Evolutionary conservation across 2,888 invertebrate species (phyloP).

Genomic region (Phengaris arion): DNA sequence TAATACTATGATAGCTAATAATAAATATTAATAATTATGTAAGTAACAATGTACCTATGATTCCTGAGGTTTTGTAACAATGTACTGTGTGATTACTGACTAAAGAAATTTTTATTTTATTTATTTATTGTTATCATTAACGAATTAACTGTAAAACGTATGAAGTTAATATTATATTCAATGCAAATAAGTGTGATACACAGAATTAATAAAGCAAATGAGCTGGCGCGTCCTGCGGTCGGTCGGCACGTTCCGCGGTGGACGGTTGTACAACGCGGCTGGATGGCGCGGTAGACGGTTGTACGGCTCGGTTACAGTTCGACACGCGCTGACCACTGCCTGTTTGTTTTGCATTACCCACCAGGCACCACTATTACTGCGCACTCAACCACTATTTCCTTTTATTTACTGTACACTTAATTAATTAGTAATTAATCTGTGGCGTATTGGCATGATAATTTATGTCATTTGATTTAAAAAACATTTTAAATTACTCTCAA

Average conservation of each 20-base stretch:
- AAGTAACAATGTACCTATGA: too few species aligned
- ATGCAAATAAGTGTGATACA: conserved; percentile 22
- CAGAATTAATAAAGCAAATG: conserved; percentile 23
- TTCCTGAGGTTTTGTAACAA: too few species aligned
- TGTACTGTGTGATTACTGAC: too few species aligned
- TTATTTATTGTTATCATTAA: not conserved
- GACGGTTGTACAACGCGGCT: not conserved
- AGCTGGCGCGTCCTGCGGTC: conserved; percentile 22
- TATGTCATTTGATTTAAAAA: not conserved
- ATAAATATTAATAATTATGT: too few species aligned
- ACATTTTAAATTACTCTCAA: too few species aligned
- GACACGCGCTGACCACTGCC: conserved; percentile 1
- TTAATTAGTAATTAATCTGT: conserved; percentile 16
- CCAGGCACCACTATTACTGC: conserved; percentile 14
- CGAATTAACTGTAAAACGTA: not conserved
- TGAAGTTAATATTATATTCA: conserved; percentile 17
- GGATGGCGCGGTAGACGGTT: not conserved
- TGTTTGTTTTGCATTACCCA: conserved; percentile 23
- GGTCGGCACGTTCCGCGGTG: conserved; percentile 27
- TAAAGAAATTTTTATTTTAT: too few species aligned
- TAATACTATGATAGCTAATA: too few species aligned
- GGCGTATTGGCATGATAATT: not conserved
- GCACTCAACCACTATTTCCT: not conserved
- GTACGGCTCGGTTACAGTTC: conserved; percentile 17
- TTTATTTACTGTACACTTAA: not conserved